Base-by-base conservation (phyloP, 2,888 invertebrate genomes). In the Eumerus sabulonum region DNA sequence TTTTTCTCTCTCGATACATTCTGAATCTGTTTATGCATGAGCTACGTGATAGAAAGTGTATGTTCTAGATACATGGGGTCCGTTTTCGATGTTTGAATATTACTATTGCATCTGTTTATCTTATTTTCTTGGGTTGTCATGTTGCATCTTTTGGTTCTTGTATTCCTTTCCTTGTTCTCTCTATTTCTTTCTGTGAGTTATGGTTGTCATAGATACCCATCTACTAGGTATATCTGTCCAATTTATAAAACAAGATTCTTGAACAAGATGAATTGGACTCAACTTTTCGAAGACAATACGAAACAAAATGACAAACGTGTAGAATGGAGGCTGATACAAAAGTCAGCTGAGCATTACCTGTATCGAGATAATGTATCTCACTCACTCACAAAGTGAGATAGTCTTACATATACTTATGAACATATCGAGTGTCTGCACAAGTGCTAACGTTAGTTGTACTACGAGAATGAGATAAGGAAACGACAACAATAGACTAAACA, bases 241-340 rank as follows among this genome's bases (percentile, higher is more conserved):
- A 79, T 79, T 79, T 79, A 74, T 79, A 64, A 64, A 79, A 79
- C 79, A 79, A 74, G 79, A 79, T 74, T 74, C 68, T 79, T 79
- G 68, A 70, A 73, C 77, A 79, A 73, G 77, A 79, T 79, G 77
- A 68, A 73, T 79, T 62, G 27, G 7, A 27, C 7, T 42, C 47
- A 54, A 27, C n/a, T 27, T 2, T 47, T 51, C 44, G 59, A 68
- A 59, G 59, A 59, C 68, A 68, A 57, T 44, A 51, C 47, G 42
- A 57, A 18, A 57, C 44, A 27, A 27, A 27, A 27, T 27, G 27
- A 27, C 27, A 27, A 27, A 27, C 27, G 35, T 7, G 42, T 27
- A 27, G 27, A 27, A 7, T 27, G 27, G 27, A 40, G 9, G 62
- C 7, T 1, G 7, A 56, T 45, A 66, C 51, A 72, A 47, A 72